Percentiles rank a stretch among this genome's conserved stretches.
Evolutionary conservation across 2,888 invertebrate genomes (phyloP).

Genomic region (Stictocephala bisonia): DNA sequence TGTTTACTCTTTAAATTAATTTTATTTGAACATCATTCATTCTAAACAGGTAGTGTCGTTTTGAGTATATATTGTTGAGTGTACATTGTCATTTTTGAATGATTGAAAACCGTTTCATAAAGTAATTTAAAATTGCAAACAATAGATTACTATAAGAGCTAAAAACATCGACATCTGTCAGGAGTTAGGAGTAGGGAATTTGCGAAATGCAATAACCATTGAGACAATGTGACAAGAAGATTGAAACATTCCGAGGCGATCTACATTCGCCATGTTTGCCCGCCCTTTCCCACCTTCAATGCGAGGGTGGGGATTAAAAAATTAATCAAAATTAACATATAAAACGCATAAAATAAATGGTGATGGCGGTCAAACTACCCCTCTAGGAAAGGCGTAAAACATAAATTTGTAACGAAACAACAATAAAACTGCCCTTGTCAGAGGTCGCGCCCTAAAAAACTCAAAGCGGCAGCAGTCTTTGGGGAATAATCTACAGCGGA

Average conservation of each 20-base stretch:
- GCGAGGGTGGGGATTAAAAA: constrained; percentile 9
- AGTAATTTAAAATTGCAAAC: neutral
- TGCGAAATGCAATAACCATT: constrained; percentile 35
- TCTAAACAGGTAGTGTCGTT: no score
- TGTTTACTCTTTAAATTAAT: no score
- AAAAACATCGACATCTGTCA: neutral
- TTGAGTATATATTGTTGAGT: no score
- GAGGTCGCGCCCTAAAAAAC: constrained; percentile 28
- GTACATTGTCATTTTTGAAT: no score
- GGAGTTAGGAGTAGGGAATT: neutral
- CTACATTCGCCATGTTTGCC: constrained; percentile 27
- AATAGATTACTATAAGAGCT: neutral
- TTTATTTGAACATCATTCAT: no score
- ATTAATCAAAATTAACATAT: constrained; percentile 28
- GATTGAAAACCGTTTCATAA: no score
- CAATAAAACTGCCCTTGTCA: constrained; percentile 40
- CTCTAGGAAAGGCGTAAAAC: constrained; percentile 36
- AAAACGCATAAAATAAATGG: neutral
- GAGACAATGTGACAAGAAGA: constrained; percentile 28
- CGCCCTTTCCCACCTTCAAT: no score
- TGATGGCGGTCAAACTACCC: neutral
- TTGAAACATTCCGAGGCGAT: constrained; percentile 11
- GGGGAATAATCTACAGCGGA: constrained; percentile 49
- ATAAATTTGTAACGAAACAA: constrained; percentile 45
- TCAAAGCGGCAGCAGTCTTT: constrained; percentile 39